Evolutionary conservation across 2,113 vertebrate species (phyloP).

Genomic region (Sorex fumeus): DNA sequence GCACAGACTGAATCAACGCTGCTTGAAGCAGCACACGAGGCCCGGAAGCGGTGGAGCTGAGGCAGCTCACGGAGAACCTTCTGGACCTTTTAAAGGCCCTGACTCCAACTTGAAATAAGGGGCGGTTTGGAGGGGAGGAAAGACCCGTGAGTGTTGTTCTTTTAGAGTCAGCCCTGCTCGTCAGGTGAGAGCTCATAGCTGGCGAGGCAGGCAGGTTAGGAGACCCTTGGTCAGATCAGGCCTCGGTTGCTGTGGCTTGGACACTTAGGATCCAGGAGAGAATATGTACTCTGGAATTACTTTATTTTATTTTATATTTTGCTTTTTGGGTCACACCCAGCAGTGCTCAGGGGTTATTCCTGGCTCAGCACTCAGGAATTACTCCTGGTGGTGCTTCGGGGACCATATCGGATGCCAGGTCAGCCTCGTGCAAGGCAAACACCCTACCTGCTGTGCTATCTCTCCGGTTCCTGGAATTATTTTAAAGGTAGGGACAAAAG

Average conservation of each 20-base stretch:
- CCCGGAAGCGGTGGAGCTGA: too few species aligned
- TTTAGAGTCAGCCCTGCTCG: too few species aligned
- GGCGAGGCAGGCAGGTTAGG: not conserved
- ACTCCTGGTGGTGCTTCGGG: too few species aligned
- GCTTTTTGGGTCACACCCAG: too few species aligned
- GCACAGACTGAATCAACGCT: not conserved
- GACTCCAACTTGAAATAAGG: not conserved
- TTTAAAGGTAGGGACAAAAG: not conserved
- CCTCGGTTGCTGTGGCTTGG: not conserved
- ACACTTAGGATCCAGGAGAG: not conserved
- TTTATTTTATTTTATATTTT: not conserved
- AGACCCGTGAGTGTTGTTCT: too few species aligned
- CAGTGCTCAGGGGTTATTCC: too few species aligned
- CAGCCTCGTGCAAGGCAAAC: too few species aligned
- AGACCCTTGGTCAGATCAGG: not conserved
- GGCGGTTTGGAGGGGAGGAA: not conserved
- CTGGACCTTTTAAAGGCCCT: not conserved
- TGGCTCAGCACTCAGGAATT: too few species aligned
- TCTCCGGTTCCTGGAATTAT: too few species aligned
- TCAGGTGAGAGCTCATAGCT: too few species aligned
- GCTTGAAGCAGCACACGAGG: not conserved
- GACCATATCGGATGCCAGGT: too few species aligned
- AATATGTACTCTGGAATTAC: not conserved
- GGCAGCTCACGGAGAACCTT: not conserved
- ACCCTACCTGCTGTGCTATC: too few species aligned